A percentile compares a stretch with the other conserved stretches of the same genome.
Evolutionary conservation across 2,888 invertebrate genomes (phyloP).

Genomic region (Synergus umbraculus): DNA sequence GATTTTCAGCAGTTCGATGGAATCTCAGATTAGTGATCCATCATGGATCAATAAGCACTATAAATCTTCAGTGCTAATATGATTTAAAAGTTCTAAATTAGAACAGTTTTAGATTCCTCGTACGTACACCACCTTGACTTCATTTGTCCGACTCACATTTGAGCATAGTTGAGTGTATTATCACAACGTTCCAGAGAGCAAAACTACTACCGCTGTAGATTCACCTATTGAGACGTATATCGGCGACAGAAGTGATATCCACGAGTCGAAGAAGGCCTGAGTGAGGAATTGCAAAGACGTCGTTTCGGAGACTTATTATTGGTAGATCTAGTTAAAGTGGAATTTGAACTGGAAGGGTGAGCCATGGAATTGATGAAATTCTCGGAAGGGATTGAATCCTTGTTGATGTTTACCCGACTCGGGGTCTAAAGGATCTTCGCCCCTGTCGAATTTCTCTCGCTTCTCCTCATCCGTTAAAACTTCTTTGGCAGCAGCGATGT

Average conservation of each 20-base stretch:
- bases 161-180: background rate
- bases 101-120: background rate
- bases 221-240: background rate
- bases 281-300: background rate
- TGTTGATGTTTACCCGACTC: conserved; percentile 85
- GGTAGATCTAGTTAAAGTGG: conserved; percentile 89
- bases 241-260: background rate
- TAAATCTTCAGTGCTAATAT: background rate
- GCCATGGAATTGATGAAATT: conserved; percentile 86
- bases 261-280: background rate
- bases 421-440: conserved; percentile 98
- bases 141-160: background rate
- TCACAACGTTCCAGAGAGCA: background rate
- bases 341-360: conserved; percentile 98
- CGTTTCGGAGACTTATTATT: background rate
- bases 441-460: conserved; percentile 94
- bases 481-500: conserved; percentile 99
- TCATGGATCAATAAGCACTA: background rate
- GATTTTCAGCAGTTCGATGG: background rate
- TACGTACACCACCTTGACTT: background rate
- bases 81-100: background rate
- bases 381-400: conserved; percentile 85
- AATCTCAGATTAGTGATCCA: background rate
- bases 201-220: background rate
- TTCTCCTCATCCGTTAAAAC: conserved; percentile 95